These are phyloP conservation scores for Fabriciana adippe DNA, from an alignment of 2,888 invertebrate genomes.

Conservation along the genomic window DNA sequence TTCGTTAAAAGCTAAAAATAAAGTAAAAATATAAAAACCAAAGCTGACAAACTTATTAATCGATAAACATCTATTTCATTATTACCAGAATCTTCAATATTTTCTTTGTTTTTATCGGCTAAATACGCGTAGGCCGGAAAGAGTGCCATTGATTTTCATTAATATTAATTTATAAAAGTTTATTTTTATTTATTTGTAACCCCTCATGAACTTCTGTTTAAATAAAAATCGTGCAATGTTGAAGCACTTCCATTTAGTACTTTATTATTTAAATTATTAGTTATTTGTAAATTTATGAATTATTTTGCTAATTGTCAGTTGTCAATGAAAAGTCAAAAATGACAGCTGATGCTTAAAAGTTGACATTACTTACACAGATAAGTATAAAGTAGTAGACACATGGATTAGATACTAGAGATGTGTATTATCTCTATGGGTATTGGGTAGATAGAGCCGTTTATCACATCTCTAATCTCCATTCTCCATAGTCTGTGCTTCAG, in stretches of 20 bases:
- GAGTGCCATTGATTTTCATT: conserved; percentile 38
- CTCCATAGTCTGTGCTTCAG: too few species aligned
- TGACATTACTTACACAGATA: too few species aligned
- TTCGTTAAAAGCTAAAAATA: conserved; percentile 26
- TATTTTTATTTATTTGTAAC: background rate
- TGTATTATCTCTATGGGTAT: too few species aligned
- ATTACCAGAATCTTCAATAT: conserved; percentile 30
- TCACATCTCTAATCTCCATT: too few species aligned
- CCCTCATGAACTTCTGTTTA: too few species aligned
- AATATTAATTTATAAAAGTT: background rate
- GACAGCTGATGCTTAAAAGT: too few species aligned
- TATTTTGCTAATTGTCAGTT: background rate
- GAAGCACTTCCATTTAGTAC: background rate
- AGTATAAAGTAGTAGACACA: too few species aligned
- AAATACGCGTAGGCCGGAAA: conserved; percentile 43
- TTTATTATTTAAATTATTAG: background rate
- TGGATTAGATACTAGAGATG: too few species aligned
- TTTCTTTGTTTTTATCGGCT: conserved; percentile 24
- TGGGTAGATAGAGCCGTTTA: too few species aligned
- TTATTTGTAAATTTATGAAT: too few species aligned
- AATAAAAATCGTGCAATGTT: too few species aligned
- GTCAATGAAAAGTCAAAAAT: background rate
- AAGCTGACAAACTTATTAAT: background rate
- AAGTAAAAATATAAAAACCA: background rate
- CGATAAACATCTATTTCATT: background rate